Percentiles rank a stretch among this genome's conserved stretches.
phyloP scores from a whole-genome alignment of 1,140 invertebrate species.

The Neomicropteryx cornuta region DNA sequence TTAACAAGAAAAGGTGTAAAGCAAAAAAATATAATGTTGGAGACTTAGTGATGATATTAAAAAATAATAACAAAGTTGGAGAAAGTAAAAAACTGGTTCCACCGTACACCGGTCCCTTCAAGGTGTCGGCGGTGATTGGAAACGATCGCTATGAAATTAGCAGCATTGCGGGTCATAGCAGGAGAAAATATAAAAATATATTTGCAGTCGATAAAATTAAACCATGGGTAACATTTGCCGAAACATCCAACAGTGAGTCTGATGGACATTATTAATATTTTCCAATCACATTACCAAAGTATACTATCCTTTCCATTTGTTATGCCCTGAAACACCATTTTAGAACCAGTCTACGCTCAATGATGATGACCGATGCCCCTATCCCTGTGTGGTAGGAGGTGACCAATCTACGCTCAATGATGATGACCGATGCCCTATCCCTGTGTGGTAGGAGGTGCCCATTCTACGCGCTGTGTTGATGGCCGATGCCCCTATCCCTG shows the following conservation, averaged over 20 bases:
- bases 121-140: conserved; percentile 3
- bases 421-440: too few species aligned
- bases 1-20: conserved; percentile 2
- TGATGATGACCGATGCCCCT: too few species aligned
- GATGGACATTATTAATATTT: too few species aligned
- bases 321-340: too few species aligned
- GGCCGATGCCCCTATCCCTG: too few species aligned
- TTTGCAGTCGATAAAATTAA: conserved; percentile 7
- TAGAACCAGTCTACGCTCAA: too few species aligned
- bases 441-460: conserved; percentile 2
- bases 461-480: too few species aligned
- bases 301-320: too few species aligned
- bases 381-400: too few species aligned
- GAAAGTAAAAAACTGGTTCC: conserved; percentile 9
- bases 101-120: conserved; percentile 5
- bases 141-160: conserved; percentile 8
- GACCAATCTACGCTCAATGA: too few species aligned
- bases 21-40: conserved; percentile 4
- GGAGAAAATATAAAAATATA: conserved; percentile 6
- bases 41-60: conserved; percentile 7
- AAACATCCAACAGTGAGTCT: too few species aligned
- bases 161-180: conserved; percentile 4
- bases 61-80: too few species aligned
- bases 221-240: conserved; percentile 5
- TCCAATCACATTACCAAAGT: conserved; percentile 2